Evolutionary conservation across 2,797 vertebrate genomes (phyloP).

Genomic region (Muscicapa striata): DNA sequence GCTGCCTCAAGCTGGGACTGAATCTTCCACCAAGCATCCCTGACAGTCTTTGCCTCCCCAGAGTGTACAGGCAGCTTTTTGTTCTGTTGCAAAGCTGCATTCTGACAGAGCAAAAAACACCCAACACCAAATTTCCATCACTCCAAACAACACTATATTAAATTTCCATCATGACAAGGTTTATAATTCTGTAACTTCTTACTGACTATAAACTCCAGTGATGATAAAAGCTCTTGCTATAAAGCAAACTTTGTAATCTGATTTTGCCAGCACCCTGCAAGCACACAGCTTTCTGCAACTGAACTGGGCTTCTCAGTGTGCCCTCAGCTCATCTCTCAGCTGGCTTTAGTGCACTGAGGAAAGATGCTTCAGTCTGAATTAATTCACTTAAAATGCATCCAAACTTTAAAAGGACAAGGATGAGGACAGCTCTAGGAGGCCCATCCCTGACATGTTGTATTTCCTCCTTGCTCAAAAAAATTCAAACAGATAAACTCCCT

Average conservation of each 20-base stretch:
- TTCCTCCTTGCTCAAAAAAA: neutral
- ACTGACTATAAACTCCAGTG: neutral
- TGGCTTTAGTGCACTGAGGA: neutral
- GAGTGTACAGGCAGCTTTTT: rapidly evolving
- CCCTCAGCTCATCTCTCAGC: neutral
- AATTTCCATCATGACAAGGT: neutral
- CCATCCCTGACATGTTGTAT: neutral
- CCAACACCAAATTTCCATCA: neutral
- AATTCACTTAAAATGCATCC: neutral
- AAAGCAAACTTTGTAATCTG: neutral
- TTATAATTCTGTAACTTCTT: neutral
- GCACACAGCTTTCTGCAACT: neutral
- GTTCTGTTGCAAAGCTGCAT: neutral
- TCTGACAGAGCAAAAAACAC: neutral
- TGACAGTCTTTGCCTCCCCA: too few relatives aligned
- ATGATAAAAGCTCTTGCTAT: neutral
- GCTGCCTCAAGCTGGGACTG: neutral
- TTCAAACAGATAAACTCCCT: neutral
- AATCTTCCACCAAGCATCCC: neutral
- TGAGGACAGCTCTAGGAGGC: neutral
- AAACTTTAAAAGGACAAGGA: neutral
- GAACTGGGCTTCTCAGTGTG: neutral
- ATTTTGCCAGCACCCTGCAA: neutral
- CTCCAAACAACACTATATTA: neutral
- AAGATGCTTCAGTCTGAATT: neutral